Evolutionary conservation across 2,888 invertebrate species (phyloP), one percentile per base, ranked within the genome.

Genomic region (Drosophila colorata): DNA sequence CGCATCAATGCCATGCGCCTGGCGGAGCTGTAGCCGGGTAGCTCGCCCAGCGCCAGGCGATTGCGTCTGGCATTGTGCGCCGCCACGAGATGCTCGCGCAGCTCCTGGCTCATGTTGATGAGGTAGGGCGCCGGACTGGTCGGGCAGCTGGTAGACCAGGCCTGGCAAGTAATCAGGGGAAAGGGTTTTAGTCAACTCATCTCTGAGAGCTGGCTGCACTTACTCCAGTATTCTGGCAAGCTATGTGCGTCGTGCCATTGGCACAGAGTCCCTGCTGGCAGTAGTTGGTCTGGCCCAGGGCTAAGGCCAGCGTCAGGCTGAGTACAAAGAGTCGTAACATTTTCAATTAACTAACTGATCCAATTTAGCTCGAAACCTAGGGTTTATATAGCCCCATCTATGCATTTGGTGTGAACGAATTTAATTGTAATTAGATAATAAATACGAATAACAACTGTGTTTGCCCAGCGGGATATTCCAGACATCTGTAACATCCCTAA

Each of bases 1-100:
- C 51, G 61, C 55, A 79, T 74, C 11, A 60, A 55, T 14, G 67
- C 79, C 83, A 83, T 83, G 8, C 84, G 73, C 2, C 23, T 55
- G 13, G 83, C 83, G 1, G 81, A 11, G 8, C 23, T n/a, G 47
- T 47, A 78, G 0, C 60, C 67, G n/a, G 66, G 5, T 38, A 78
- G 7, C 2, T 56, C 5, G 0, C 77, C 79, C 7, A 64, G 41
- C 0, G 71, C 79, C 35, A 79, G 16, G 2, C 43, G 38, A 56
- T 77, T 80, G 7, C 80, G 63, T 8, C 60, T 14, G 1, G 3
- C 13, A 64, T 81, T 81, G 38, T 81, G 81, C 4, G 52, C 51
- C 2, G 4, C 7, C 1, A 78, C 40, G 4, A 69, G 40, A 9
- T 41, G 55, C 6, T 46, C 7, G 2, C 9, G 31, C 8, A 67